Evolutionary conservation across 2,113 vertebrate genomes (phyloP), one percentile per base, ranked within the genome.

Genomic region (Pampusana beccarii): DNA sequence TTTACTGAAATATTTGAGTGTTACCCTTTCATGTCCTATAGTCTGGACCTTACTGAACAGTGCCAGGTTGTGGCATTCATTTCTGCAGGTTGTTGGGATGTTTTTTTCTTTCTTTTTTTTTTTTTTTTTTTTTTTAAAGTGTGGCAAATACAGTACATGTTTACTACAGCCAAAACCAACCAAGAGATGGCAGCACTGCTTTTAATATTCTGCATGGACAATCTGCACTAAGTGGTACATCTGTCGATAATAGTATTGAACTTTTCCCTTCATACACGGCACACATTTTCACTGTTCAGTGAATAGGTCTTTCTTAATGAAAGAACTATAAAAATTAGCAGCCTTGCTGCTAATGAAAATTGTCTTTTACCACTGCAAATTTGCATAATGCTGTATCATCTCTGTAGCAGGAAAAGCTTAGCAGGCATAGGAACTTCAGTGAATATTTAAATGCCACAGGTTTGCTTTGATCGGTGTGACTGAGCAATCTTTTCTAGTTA

Each of bases 111-210:
- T 44, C 17, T 9, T 34, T 18, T 18, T 17, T 64, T 9, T n/a
- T 64, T 19, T 54, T 48, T 5, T 46, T 46, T 20, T 26, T 64
- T 70, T 23, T 66, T 61, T 36, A 51, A 31, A n/a, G 0, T 6
- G 4, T 48, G 38, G 16, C 28, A n/a, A 75, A 38, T 60, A 2
- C 16, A 53, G 13, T 28, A 13, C 2, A 0, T 21, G 14, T 78
- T 48, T 73, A 48, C 38, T 93, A 58, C 80, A 23, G 20, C 25
- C 80, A 54, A 80, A 71, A 92, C 0, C 66, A 92, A 46, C 95
- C 97, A 92, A 98, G 86, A 97, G 97, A 84, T 98, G 98, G 97
- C 97, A 98, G 97, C 97, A 97, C 93, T 56, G 96, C 86, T 98
- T 97, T 95, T 97, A 54, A 36, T 95, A 95, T 95, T 79, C 31